These are phyloP conservation scores for Percopsis transmontana DNA, from an alignment of 2,113 vertebrate species.

Conservation along the genomic window DNA sequence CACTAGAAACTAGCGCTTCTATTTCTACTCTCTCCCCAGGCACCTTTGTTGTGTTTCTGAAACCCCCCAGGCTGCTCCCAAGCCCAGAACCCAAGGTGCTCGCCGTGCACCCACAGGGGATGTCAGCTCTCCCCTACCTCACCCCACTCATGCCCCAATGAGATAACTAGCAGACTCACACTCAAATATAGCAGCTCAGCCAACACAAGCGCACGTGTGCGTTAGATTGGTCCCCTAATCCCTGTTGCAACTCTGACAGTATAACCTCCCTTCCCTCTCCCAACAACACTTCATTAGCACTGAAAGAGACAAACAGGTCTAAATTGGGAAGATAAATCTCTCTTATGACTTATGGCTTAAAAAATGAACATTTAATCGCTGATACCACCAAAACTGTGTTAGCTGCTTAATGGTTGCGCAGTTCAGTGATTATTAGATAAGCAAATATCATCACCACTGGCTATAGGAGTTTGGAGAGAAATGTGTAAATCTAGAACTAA, in stretches of 20 bases:
- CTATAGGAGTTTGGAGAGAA: not conserved
- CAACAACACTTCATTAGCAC: conserved; percentile 71
- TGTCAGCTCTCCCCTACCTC: conserved; percentile 51
- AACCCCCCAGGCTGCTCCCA: conserved; percentile 42
- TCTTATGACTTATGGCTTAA: conserved; percentile 4
- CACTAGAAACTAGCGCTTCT: too few relatives aligned
- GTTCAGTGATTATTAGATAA: not conserved
- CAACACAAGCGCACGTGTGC: conserved; percentile 60
- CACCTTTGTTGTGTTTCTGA: conserved; percentile 37
- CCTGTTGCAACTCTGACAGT: conserved; percentile 42
- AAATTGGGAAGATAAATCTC: conserved; percentile 37
- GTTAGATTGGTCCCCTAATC: conserved; percentile 61
- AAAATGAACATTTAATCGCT: conserved; percentile 22
- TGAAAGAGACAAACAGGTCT: conserved; percentile 59
- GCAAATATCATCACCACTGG: not conserved
- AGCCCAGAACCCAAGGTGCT: conserved; percentile 52
- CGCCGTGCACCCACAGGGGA: conserved; percentile 52
- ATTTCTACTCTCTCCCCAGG: conserved; percentile 60
- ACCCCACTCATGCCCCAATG: conserved; percentile 55
- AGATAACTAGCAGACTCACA: conserved; percentile 62
- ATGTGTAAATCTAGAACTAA: not conserved
- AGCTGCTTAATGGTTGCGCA: conserved; percentile 23
- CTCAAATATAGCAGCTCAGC: conserved; percentile 72
- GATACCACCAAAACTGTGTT: conserved; percentile 16
- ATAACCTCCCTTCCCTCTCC: conserved; percentile 24